Base-by-base conservation (phyloP, 2,113 vertebrate genomes). In the Notarius quadriscutis region DNA sequence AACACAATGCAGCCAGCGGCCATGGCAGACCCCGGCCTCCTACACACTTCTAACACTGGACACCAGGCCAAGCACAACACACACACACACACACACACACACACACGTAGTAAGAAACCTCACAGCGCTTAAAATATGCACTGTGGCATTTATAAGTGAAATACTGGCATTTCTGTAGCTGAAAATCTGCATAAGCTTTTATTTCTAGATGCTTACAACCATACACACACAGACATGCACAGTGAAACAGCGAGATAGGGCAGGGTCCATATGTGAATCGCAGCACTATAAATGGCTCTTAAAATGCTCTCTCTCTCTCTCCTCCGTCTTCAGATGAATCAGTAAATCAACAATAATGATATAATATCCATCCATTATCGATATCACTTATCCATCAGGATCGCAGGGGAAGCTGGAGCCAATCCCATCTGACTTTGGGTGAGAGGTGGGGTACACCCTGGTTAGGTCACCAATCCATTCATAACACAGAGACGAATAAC, bases 1-100 rank as follows among this genome's bases (percentile, higher is more conserved):
- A 85, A 91, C 88, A 89, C 90, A 91, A 85, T 85, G 84, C 88
- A 88, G 90, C 90, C 90, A 75, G 85, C 53, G 87, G 88, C 88
- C 84, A 89, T 85, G 75, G 78, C 88, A 91, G 88, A 82, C 87
- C 87, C 85, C 77, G 57, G 58, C 90, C 88, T 88, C 90, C 90
- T 88, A 91, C 90, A 89, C 88, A 86, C 69, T 88, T 58, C 84
- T 83, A 81, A 82, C 86, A 90, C 87, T 89, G 89, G 86, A 86
- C 88, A 78, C 48, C 48, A 79, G 72, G 87, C 83, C 87, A 90
- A 89, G 62, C 51, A 57, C 85, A 71, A 91, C 86, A 85, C 71
- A 75, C 83, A 57, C 63, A 77, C 85, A 84, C 83, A 12, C 63
- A 74, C 89, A 85, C 77, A 71, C 51, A 51, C 51, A 87, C 48